Conservation (phyloP, 2,113 vertebrate genomes). For the Baryphthengus martii region DNA sequence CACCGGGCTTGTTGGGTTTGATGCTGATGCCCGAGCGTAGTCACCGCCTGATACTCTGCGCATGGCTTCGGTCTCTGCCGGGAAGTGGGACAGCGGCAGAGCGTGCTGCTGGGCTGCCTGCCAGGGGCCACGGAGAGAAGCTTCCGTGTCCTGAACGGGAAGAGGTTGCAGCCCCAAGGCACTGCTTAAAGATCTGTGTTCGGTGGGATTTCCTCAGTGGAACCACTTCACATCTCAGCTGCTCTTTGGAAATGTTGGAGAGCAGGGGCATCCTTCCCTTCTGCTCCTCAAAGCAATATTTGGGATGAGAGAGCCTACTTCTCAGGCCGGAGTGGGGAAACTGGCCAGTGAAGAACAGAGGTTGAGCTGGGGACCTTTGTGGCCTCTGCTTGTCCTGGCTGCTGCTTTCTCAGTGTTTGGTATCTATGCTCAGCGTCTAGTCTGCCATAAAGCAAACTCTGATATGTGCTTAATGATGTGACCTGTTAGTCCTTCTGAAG, state of each 20-base stretch:
- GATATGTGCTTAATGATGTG: accelerated
- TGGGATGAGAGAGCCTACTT: background rate
- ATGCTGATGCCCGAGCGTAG: too few species aligned
- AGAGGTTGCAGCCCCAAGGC: background rate
- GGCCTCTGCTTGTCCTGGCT: background rate
- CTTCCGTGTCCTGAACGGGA: background rate
- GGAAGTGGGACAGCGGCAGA: background rate
- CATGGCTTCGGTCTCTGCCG: background rate
- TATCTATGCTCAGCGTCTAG: background rate
- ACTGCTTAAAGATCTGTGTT: background rate
- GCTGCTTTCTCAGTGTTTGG: background rate
- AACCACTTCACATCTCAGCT: accelerated
- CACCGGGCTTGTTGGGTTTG: accelerated
- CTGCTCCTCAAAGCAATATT: background rate
- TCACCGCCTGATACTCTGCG: background rate
- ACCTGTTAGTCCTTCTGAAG: background rate
- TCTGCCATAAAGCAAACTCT: background rate
- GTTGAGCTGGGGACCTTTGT: background rate
- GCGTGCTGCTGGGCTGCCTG: background rate
- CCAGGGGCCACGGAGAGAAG: background rate
- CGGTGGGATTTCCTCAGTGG: accelerated
- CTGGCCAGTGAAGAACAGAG: background rate
- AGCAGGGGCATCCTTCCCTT: background rate
- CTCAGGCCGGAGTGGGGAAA: background rate
- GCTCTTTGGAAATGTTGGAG: background rate